A percentile compares a stretch with the other conserved stretches of the same genome.
These are phyloP conservation scores for Isichthys henryi DNA, from an alignment of 2,113 vertebrate genomes.

Conservation along the genomic window DNA sequence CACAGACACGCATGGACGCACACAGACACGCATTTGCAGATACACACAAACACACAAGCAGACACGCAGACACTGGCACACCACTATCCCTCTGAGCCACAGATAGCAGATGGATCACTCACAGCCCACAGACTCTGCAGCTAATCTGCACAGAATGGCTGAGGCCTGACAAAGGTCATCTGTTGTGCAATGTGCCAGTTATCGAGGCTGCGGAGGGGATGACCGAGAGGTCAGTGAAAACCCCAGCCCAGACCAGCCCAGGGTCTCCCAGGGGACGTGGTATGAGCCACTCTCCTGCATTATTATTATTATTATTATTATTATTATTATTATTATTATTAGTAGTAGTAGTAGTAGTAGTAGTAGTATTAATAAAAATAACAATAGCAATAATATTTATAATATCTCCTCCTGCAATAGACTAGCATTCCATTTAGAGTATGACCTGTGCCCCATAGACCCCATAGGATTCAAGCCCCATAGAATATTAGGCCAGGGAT, in stretches of 20 bases:
- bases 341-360: background rate
- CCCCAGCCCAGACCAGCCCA: constrained; percentile 23
- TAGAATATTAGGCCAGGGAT: too few relatives aligned
- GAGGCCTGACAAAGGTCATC: constrained; percentile 59
- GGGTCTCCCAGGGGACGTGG: background rate
- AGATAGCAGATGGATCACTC: constrained; percentile 69
- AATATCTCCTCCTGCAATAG: background rate
- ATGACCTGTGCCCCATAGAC: background rate
- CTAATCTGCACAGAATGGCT: constrained; percentile 68
- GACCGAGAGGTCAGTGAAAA: constrained; percentile 20
- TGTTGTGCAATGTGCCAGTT: constrained; percentile 44
- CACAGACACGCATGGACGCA: constrained; percentile 28
- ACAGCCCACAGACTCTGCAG: constrained; percentile 56
- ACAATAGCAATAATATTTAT: background rate
- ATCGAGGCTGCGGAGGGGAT: constrained; percentile 36
- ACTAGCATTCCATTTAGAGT: background rate
- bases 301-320: background rate
- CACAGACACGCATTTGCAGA: constrained; percentile 31
- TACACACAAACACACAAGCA: constrained; percentile 33
- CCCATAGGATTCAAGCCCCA: too few relatives aligned
- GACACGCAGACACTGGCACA: constrained; percentile 9
- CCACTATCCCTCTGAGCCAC: constrained; percentile 39
- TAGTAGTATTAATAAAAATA: background rate
- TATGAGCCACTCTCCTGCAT: background rate
- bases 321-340: background rate